These are phyloP conservation scores for Sebastes itinus DNA, from an alignment of 2,797 vertebrate genomes.

Conservation along the genomic window DNA sequence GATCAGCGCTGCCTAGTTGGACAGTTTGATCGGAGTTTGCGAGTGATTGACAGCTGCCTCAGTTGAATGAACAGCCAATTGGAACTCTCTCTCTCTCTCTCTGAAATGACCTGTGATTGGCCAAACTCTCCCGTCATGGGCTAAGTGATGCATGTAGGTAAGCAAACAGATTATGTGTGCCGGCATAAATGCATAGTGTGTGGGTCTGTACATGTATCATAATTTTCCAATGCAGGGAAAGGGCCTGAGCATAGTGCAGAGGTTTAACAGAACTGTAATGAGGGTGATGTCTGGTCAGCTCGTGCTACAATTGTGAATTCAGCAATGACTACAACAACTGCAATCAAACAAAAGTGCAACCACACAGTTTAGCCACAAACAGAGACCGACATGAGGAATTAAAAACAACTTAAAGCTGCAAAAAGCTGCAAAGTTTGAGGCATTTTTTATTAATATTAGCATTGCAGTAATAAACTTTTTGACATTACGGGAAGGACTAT, in stretches of 20 bases:
- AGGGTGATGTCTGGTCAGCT: not conserved
- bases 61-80: too few relatives aligned
- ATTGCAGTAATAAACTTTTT: not conserved
- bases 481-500: not conserved
- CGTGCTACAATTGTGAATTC: not conserved
- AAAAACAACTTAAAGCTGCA: not conserved
- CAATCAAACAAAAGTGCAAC: not conserved
- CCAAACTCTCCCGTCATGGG: too few relatives aligned
- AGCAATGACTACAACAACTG: not conserved
- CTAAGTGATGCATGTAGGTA: not conserved
- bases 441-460: not conserved
- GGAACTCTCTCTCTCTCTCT: too few relatives aligned
- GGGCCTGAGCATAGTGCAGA: not conserved
- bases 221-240: not conserved
- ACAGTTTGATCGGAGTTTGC: too few relatives aligned
- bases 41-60: too few relatives aligned
- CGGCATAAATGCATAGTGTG: not conserved
- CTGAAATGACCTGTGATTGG: too few relatives aligned
- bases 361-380: not conserved
- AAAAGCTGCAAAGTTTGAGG: not conserved
- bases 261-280: not conserved
- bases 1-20: too few relatives aligned
- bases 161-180: not conserved
- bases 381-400: not conserved
- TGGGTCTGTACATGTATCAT: not conserved